phyloP scores from a whole-genome alignment of 1,140 invertebrate species.

The Marisa cornuarietis region DNA sequence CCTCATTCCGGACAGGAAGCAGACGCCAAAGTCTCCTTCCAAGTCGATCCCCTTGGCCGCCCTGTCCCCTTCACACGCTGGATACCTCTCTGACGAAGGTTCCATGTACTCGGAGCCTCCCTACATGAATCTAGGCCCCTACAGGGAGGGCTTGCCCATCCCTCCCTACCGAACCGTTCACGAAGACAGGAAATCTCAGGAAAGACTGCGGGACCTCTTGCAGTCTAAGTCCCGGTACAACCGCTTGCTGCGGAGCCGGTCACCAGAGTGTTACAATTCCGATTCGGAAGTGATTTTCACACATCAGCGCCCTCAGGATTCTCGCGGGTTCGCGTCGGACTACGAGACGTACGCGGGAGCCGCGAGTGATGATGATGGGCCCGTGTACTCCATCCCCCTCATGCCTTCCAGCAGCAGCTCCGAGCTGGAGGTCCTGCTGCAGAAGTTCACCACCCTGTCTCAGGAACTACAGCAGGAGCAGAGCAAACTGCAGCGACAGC shows the following conservation, averaged over 20 bases:
- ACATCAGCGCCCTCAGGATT: conserved; percentile 69
- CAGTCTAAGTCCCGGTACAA: conserved; percentile 59
- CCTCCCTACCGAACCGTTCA: conserved; percentile 30
- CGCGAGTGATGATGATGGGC: conserved; percentile 57
- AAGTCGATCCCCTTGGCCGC: conserved; percentile 29
- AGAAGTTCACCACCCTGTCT: conserved; percentile 72
- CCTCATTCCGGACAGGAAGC: conserved; percentile 31
- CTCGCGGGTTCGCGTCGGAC: conserved; percentile 55
- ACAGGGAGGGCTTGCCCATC: conserved; percentile 22
- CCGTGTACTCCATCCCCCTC: conserved; percentile 57
- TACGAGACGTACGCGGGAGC: conserved; percentile 60
- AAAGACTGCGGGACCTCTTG: conserved; percentile 54
- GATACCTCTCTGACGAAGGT: conserved; percentile 19
- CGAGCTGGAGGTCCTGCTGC: conserved; percentile 73
- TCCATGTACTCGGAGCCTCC: conserved; percentile 29
- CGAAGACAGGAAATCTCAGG: conserved; percentile 48
- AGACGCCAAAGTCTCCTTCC: conserved; percentile 33
- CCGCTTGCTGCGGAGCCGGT: conserved; percentile 48
- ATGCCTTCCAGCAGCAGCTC: conserved; percentile 54
- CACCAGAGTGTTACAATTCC: conserved; percentile 71
- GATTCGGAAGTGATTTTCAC: conserved; percentile 80
- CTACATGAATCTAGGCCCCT: conserved; percentile 36
- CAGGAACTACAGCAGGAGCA: conserved; percentile 65
- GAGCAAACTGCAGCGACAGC: conserved; percentile 64
- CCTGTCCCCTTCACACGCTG: conserved; percentile 8